Percentiles rank a stretch among this genome's conserved stretches.
Evolutionary conservation across 2,113 vertebrate species (phyloP).

Genomic region (Chamaetylas fuelleborni): DNA sequence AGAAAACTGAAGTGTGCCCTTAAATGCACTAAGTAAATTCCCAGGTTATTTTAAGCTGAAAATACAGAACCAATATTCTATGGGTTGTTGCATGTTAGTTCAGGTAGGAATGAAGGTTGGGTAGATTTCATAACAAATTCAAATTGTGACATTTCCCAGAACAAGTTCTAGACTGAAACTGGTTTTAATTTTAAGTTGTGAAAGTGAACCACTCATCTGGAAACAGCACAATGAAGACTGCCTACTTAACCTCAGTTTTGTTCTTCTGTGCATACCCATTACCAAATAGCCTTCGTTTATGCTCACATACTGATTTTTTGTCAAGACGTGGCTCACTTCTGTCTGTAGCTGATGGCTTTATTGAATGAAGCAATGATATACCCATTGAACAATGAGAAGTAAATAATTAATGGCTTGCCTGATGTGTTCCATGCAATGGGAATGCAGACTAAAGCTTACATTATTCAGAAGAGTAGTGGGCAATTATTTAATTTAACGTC

Average conservation of each 20-base stretch:
- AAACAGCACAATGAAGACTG: not conserved
- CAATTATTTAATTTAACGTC: not conserved
- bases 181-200: conserved; percentile 14
- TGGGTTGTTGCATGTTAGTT: not conserved
- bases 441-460: not conserved
- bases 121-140: not conserved
- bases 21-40: not conserved
- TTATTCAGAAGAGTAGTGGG: not conserved
- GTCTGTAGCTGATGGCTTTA: not conserved
- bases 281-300: not conserved
- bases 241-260: not conserved
- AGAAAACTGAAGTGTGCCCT: not conserved
- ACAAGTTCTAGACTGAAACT: not conserved
- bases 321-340: not conserved
- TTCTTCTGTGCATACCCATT: not conserved
- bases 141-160: not conserved
- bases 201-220: not conserved
- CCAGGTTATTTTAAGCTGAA: not conserved
- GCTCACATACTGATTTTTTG: not conserved
- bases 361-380: not conserved
- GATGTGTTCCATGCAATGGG: not conserved
- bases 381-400: not conserved
- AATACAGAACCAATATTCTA: not conserved
- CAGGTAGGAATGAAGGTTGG: not conserved
- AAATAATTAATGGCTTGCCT: not conserved